A percentile compares a stretch with the other conserved stretches of the same genome.
phyloP scores from a whole-genome alignment of 2,113 vertebrate species.

The Petroica traversi region DNA sequence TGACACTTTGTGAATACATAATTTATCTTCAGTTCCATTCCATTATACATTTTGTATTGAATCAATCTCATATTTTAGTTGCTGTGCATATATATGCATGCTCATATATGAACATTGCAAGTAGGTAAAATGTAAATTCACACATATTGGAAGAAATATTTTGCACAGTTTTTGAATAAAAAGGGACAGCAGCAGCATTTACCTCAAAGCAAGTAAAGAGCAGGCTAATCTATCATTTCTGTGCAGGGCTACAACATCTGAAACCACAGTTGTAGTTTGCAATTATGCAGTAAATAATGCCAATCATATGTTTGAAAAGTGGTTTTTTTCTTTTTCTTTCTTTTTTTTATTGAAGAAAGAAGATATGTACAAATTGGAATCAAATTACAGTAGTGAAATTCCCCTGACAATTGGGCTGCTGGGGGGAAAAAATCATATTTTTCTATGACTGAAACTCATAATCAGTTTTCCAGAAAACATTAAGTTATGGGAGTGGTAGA shows the following conservation, averaged over 20 bases:
- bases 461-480: background rate
- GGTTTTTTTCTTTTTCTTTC: background rate
- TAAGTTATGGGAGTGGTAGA: background rate
- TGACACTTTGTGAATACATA: background rate
- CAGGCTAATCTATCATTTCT: conserved; percentile 31
- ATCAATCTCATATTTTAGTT: background rate
- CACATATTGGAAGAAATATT: background rate
- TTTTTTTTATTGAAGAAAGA: background rate
- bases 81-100: background rate
- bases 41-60: background rate
- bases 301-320: background rate
- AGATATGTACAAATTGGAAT: background rate
- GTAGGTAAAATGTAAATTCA: background rate
- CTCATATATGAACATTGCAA: background rate
- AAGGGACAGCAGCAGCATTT: background rate
- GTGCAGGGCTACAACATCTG: conserved; percentile 11
- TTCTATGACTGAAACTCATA: background rate
- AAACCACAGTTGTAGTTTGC: conserved; percentile 15
- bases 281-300: conserved; percentile 60
- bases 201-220: conserved; percentile 11
- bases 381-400: conserved; percentile 9
- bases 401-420: background rate
- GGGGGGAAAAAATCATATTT: background rate
- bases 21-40: background rate
- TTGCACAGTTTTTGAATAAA: background rate